These are phyloP conservation scores for Nasua narica DNA, from an alignment of 2,797 vertebrate genomes.

Conservation along the genomic window DNA sequence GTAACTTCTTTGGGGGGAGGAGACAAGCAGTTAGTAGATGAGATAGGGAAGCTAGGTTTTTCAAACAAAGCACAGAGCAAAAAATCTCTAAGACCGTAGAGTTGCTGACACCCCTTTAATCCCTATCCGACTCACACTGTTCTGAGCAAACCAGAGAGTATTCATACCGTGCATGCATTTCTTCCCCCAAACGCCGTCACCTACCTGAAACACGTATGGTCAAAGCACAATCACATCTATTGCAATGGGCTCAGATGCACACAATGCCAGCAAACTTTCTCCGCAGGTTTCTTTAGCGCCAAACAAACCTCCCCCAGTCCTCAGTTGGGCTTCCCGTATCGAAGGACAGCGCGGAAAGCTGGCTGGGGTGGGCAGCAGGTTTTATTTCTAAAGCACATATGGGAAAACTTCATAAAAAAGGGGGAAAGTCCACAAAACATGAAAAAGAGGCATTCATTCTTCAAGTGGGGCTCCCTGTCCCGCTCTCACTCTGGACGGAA, in stretches of 20 bases:
- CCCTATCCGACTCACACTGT: neutral
- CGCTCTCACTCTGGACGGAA: neutral
- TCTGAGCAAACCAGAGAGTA: neutral
- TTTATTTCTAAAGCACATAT: slow-evolving; percentile 43
- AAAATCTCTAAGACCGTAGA: neutral
- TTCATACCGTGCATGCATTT: neutral
- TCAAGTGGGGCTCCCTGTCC: neutral
- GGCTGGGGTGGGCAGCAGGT: neutral
- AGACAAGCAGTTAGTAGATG: neutral
- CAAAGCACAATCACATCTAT: neutral
- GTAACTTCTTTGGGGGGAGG: neutral
- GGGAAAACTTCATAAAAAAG: slow-evolving; percentile 25
- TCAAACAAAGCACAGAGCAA: neutral
- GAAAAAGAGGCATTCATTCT: slow-evolving; percentile 41
- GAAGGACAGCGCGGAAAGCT: neutral
- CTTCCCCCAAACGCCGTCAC: neutral
- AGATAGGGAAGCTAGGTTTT: neutral
- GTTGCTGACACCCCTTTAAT: neutral
- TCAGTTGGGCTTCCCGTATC: neutral
- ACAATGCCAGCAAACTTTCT: neutral
- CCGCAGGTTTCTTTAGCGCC: neutral
- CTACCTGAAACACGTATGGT: neutral
- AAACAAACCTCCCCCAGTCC: neutral
- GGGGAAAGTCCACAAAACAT: neutral
- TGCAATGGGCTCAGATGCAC: neutral